A percentile compares a stretch with the other conserved stretches of the same genome.
Evolutionary conservation across 2,888 invertebrate genomes (phyloP).

Genomic region (Chloromyia formosa): DNA sequence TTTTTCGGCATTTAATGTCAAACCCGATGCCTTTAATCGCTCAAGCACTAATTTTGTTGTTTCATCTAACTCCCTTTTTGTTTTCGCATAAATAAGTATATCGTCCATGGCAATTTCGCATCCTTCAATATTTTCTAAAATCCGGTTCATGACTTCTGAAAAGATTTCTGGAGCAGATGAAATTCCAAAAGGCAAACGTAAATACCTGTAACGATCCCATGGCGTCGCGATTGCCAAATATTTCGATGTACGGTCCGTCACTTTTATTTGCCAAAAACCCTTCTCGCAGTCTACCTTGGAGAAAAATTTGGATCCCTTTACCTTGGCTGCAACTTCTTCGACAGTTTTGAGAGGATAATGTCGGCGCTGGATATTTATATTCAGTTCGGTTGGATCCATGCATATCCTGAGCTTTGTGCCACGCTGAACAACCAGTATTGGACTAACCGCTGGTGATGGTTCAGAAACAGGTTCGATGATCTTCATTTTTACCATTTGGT

Average conservation of each 20-base stretch:
- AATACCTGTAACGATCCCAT: no score
- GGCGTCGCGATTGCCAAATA: no score
- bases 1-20: not conserved
- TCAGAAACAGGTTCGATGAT: conserved; percentile 2
- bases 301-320: no score
- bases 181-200: no score
- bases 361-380: not conserved
- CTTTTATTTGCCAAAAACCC: not conserved
- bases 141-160: not conserved
- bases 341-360: not conserved
- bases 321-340: no score
- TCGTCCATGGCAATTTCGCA: conserved; percentile 5
- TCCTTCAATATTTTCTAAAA: not conserved
- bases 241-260: no score
- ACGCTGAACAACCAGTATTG: not conserved
- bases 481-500: not conserved
- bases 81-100: not conserved
- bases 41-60: not conserved
- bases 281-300: not conserved
- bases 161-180: no score
- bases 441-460: conserved; percentile 1
- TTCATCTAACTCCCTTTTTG: not conserved
- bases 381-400: conserved; percentile 1
- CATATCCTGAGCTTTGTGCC: not conserved
- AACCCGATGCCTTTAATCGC: not conserved